Evolutionary conservation across 2,888 invertebrate genomes (phyloP).

Genomic region (Teleogryllus oceanicus): DNA sequence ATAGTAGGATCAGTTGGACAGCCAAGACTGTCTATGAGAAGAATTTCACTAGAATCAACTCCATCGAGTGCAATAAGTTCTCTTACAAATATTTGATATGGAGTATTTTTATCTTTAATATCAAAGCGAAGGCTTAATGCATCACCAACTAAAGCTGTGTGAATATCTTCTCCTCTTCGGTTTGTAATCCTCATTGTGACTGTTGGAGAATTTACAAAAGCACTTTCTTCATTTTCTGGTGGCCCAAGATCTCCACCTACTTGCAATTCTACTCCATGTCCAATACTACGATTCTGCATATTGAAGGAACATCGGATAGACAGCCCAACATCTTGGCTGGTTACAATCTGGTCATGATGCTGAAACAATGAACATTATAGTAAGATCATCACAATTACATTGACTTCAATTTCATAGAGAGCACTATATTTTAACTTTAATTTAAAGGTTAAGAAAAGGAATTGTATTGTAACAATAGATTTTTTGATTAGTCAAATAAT

Average conservation of each 20-base stretch:
- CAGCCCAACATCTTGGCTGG: constrained; percentile 50
- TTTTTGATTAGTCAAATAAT: too few species aligned
- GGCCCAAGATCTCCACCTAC: constrained; percentile 44
- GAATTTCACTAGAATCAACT: constrained; percentile 47
- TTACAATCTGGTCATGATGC: constrained; percentile 49
- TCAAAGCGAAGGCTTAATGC: constrained; percentile 49
- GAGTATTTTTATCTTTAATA: constrained; percentile 46
- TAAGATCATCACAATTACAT: too few species aligned
- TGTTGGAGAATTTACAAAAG: constrained; percentile 49
- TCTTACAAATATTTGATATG: constrained; percentile 51
- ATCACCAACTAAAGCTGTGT: constrained; percentile 50
- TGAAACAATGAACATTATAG: constrained; percentile 35
- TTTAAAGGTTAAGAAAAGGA: too few species aligned
- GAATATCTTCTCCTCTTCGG: constrained; percentile 46
- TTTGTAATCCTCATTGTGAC: constrained; percentile 51
- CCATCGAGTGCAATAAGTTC: constrained; percentile 51
- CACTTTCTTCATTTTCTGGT: constrained; percentile 45
- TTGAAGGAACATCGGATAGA: constrained; percentile 50
- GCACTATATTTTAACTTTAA: too few species aligned
- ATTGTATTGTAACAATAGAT: too few species aligned
- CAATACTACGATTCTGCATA: constrained; percentile 48
- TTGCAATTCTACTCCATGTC: constrained; percentile 46
- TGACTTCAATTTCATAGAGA: too few species aligned
- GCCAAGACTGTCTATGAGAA: constrained; percentile 49
- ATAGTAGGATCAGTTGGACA: constrained; percentile 49